Conservation (phyloP, 1,140 invertebrate species). For the Gerris buenoi region DNA sequence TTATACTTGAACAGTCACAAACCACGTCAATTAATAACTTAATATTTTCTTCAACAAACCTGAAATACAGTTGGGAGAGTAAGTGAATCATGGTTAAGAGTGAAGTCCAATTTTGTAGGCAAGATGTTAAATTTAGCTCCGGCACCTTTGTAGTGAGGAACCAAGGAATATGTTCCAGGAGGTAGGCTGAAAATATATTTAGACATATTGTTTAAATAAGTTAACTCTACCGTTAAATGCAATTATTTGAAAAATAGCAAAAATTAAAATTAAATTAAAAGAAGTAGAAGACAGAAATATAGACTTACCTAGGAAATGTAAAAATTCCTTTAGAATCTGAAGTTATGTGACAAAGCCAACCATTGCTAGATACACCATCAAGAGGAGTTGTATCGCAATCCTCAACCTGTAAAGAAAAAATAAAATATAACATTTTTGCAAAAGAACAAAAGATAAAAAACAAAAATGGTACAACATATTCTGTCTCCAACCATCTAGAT, state of each 20-base stretch:
- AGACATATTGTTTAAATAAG: no score
- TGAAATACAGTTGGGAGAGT: conserved; percentile 56
- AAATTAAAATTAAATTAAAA: no score
- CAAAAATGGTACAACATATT: no score
- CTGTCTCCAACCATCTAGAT: no score
- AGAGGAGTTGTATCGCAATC: conserved; percentile 43
- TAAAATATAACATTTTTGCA: no score
- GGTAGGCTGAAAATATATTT: conserved; percentile 37
- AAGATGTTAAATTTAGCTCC: conserved; percentile 61
- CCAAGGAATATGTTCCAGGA: conserved; percentile 58
- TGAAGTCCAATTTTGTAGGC: conserved; percentile 49
- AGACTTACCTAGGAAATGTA: conserved; percentile 45
- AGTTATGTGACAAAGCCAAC: conserved; percentile 52
- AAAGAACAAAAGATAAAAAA: no score
- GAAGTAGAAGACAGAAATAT: no score
- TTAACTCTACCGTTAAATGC: no score
- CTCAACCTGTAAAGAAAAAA: conserved; percentile 26
- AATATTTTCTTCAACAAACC: no score
- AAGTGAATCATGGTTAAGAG: conserved; percentile 54
- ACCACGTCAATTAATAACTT: no score
- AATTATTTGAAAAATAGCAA: no score
- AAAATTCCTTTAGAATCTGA: conserved; percentile 64
- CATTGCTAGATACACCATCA: conserved; percentile 33
- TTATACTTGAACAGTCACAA: no score
- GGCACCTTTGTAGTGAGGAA: conserved; percentile 44